Percentiles rank a stretch among this genome's conserved stretches.
phyloP scores from a whole-genome alignment of 1,140 invertebrate genomes.

The Sweltsa coloradensis region DNA sequence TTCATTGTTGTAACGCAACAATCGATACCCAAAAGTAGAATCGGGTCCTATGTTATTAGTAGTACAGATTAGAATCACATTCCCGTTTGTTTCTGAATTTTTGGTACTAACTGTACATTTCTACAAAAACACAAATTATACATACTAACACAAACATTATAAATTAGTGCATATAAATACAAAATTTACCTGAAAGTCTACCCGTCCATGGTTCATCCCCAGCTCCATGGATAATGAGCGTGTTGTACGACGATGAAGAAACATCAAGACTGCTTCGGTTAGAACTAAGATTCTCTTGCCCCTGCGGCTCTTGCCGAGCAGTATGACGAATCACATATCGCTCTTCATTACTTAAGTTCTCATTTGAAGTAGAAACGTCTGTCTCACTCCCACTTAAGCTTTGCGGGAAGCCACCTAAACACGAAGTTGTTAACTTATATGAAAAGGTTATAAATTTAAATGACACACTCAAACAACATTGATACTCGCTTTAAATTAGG shows the following conservation, averaged over 20 bases:
- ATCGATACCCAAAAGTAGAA: too few species aligned
- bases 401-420: slow-evolving; percentile 46
- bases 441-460: slow-evolving; percentile 13
- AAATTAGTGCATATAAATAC: slow-evolving; percentile 8
- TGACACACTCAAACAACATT: slow-evolving; percentile 9
- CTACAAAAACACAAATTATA: too few species aligned
- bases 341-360: slow-evolving; percentile 78
- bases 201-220: slow-evolving; percentile 39
- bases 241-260: slow-evolving; percentile 65
- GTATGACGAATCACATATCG: slow-evolving; percentile 70
- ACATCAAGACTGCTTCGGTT: slow-evolving; percentile 60
- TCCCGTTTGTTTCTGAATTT: too few species aligned
- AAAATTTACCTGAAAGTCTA: slow-evolving; percentile 30
- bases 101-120: too few species aligned
- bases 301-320: slow-evolving; percentile 66
- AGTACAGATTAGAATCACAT: too few species aligned
- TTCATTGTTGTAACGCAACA: too few species aligned
- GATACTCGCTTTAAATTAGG: too few species aligned
- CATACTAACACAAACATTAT: too few species aligned
- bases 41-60: too few species aligned
- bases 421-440: slow-evolving; percentile 10
- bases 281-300: slow-evolving; percentile 31
- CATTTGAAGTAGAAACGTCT: slow-evolving; percentile 79
- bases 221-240: slow-evolving; percentile 61
- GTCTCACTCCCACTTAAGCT: slow-evolving; percentile 78